These are phyloP conservation scores for Harlomillsia oculata DNA, from an alignment of 1,140 invertebrate species.

Conservation along the genomic window DNA sequence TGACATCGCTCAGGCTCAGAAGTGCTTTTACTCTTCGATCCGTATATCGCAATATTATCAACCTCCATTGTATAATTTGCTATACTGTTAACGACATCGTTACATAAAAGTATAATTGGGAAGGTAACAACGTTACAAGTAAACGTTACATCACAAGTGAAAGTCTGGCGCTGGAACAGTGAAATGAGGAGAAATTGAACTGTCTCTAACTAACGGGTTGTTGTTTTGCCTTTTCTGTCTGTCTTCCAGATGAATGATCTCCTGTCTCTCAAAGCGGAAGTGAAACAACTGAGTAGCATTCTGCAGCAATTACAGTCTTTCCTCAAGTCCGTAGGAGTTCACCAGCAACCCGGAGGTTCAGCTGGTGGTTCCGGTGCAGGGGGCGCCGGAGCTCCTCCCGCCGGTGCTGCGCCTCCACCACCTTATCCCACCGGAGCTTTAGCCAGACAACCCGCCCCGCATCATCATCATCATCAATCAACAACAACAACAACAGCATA, in stretches of 20 bases:
- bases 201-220: no score
- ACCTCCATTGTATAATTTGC: no score
- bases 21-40: no score
- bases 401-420: slow-evolving; percentile 5
- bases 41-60: no score
- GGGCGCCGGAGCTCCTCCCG: slow-evolving; percentile 3
- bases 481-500: slow-evolving; percentile 20
- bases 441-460: no score
- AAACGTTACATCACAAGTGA: no score
- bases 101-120: no score
- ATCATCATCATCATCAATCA: slow-evolving; percentile 19
- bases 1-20: no score
- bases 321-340: slow-evolving; percentile 23
- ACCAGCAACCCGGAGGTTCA: slow-evolving; percentile 11
- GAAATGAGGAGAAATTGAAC: no score
- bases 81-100: no score
- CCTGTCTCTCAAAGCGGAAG: slow-evolving; percentile 51
- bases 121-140: no score
- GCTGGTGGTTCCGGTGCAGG: slow-evolving; percentile 26
- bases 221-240: slow-evolving; percentile 9
- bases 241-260: slow-evolving; percentile 55
- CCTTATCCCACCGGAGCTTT: background rate
- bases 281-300: slow-evolving; percentile 54
- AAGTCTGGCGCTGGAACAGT: no score
- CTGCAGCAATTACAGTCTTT: slow-evolving; percentile 38